Evolutionary conservation across 2,888 invertebrate genomes (phyloP).

Genomic region (Spisula subtruncata): DNA sequence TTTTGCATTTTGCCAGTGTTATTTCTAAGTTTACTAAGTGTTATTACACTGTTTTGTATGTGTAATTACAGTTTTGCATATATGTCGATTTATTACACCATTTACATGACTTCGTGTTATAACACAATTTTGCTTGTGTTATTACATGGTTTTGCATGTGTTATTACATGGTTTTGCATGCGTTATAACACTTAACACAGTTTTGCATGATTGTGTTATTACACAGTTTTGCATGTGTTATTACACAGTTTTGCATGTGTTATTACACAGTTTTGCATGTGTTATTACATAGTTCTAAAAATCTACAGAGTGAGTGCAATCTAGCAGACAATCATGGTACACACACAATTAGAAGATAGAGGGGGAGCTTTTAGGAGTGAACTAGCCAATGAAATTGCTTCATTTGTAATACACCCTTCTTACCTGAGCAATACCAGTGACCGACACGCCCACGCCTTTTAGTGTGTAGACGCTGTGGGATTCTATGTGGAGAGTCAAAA

Average conservation of each 20-base stretch:
- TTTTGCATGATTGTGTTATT: too few relatives aligned
- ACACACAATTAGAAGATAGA: background rate
- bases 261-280: background rate
- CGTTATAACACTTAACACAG: too few relatives aligned
- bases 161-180: background rate
- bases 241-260: too few relatives aligned
- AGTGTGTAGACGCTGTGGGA: constrained; percentile 96
- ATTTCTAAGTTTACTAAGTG: too few relatives aligned
- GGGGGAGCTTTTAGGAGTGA: background rate
- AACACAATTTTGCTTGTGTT: too few relatives aligned
- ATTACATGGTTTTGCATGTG: background rate
- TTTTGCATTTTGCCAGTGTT: background rate
- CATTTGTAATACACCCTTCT: constrained; percentile 10
- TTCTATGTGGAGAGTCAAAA: constrained; percentile 98
- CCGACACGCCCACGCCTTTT: constrained; percentile 98
- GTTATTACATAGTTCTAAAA: background rate
- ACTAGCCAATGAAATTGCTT: background rate
- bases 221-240: too few relatives aligned
- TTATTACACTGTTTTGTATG: too few relatives aligned
- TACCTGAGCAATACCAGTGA: constrained; percentile 98
- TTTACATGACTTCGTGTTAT: too few relatives aligned
- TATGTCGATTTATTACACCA: too few relatives aligned
- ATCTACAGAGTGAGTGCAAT: background rate
- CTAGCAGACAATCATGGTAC: background rate
- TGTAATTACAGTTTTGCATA: too few relatives aligned